These are phyloP conservation scores for Lasioglossum morio DNA, from an alignment of 2,888 invertebrate species.

Conservation along the genomic window DNA sequence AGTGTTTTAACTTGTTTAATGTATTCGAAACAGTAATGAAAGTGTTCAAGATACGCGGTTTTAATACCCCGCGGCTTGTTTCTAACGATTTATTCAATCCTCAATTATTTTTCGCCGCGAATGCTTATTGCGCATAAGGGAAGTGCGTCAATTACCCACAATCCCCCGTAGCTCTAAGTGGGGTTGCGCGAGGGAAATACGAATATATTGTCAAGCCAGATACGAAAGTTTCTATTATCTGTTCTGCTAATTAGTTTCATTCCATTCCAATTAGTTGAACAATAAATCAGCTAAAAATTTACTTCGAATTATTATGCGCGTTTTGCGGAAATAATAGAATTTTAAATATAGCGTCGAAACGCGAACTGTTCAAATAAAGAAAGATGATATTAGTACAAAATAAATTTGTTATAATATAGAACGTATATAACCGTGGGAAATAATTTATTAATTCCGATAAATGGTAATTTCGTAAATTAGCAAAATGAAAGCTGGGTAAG, in stretches of 20 bases:
- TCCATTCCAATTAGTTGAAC: neutral
- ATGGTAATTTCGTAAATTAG: neutral
- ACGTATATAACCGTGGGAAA: neutral
- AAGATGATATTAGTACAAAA: neutral
- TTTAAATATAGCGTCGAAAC: neutral
- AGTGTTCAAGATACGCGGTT: constrained; percentile 9
- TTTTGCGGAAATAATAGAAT: neutral
- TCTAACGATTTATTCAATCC: constrained; percentile 23
- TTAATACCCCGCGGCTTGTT: neutral
- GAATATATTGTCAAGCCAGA: constrained; percentile 31
- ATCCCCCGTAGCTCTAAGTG: constrained; percentile 40
- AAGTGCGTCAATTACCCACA: constrained; percentile 71
- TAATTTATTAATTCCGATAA: neutral
- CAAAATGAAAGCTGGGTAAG: neutral
- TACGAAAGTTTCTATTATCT: neutral
- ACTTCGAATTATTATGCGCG: neutral
- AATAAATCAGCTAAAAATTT: neutral
- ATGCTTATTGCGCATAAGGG: constrained; percentile 73
- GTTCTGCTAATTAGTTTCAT: neutral
- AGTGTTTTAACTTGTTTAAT: neutral
- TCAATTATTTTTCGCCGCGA: constrained; percentile 33
- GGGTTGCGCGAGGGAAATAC: constrained; percentile 65
- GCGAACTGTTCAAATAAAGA: neutral
- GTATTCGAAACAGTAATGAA: neutral
- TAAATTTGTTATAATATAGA: neutral